Conservation (phyloP, 1,140 invertebrate genomes). For the Drosophila grimshawi region DNA sequence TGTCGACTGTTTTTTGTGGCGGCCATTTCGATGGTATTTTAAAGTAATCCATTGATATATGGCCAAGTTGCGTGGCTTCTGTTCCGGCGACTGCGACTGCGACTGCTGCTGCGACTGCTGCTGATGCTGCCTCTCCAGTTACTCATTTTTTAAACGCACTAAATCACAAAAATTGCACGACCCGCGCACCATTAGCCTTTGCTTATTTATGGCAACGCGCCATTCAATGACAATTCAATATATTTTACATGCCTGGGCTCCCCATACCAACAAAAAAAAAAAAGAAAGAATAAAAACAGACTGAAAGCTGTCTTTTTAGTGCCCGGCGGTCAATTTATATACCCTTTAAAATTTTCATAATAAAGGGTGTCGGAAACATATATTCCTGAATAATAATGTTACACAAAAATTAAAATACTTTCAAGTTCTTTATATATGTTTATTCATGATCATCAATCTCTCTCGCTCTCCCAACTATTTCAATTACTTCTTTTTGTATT, state of each 20-base stretch:
- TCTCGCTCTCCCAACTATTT: too few species aligned
- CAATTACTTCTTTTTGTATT: neutral
- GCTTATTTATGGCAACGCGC: constrained; percentile 73
- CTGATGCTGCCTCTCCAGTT: constrained; percentile 1
- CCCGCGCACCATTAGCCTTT: constrained; percentile 65
- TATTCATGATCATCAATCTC: too few species aligned
- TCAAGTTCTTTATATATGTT: too few species aligned
- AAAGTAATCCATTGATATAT: constrained; percentile 77
- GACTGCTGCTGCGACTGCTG: neutral
- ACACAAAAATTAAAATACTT: too few species aligned
- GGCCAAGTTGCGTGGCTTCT: constrained; percentile 32
- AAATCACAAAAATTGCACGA: constrained; percentile 78
- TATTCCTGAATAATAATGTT: too few species aligned
- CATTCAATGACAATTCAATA: constrained; percentile 77
- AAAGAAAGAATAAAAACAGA: constrained; percentile 3
- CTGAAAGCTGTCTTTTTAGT: constrained; percentile 37
- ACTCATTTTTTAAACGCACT: constrained; percentile 51
- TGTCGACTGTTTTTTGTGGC: constrained; percentile 20
- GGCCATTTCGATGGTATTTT: constrained; percentile 44
- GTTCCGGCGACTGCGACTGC: neutral
- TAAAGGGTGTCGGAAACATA: neutral
- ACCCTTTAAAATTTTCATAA: neutral
- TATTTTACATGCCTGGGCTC: constrained; percentile 48
- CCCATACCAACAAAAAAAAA: constrained; percentile 4
- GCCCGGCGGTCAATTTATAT: constrained; percentile 49